Evolutionary conservation across 2,797 vertebrate species (phyloP).

Genomic region (Acomys russatus): DNA sequence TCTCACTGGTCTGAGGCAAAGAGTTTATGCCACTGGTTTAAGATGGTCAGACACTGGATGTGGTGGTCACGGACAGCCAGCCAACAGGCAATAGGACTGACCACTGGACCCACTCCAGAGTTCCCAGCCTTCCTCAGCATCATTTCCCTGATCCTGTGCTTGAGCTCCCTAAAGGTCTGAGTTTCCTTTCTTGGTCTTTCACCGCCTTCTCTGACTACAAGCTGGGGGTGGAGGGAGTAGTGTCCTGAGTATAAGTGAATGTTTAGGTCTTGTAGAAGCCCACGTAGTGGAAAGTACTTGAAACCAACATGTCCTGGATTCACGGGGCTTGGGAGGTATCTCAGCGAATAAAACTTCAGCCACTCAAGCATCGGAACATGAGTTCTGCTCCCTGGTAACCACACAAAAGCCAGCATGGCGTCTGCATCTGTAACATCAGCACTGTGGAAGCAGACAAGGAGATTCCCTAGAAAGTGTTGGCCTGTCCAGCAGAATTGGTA

Average conservation of each 20-base stretch:
- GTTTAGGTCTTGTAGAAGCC: neutral
- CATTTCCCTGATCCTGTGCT: neutral
- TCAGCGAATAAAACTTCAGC: neutral
- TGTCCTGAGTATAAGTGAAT: neutral
- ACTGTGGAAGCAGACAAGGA: neutral
- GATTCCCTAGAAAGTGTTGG: neutral
- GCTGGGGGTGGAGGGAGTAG: too few relatives aligned
- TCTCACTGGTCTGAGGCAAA: neutral
- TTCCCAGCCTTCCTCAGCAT: neutral
- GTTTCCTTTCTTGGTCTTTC: neutral
- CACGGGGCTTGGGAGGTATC: neutral
- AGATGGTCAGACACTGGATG: too few relatives aligned
- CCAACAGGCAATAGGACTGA: neutral
- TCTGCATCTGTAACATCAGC: neutral
- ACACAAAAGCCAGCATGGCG: neutral
- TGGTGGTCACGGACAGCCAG: neutral
- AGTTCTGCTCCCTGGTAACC: neutral
- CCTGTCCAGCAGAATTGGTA: neutral
- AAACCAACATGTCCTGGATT: neutral
- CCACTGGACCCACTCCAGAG: rapidly evolving
- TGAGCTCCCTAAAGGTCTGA: too few relatives aligned
- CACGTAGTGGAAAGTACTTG: neutral
- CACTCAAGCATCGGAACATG: neutral
- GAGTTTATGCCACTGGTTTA: too few relatives aligned
- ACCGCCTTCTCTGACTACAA: neutral